Evolutionary conservation across 2,888 invertebrate species (phyloP), one percentile per base, ranked within the genome.

Genomic region (Lasioglossum malachurum): DNA sequence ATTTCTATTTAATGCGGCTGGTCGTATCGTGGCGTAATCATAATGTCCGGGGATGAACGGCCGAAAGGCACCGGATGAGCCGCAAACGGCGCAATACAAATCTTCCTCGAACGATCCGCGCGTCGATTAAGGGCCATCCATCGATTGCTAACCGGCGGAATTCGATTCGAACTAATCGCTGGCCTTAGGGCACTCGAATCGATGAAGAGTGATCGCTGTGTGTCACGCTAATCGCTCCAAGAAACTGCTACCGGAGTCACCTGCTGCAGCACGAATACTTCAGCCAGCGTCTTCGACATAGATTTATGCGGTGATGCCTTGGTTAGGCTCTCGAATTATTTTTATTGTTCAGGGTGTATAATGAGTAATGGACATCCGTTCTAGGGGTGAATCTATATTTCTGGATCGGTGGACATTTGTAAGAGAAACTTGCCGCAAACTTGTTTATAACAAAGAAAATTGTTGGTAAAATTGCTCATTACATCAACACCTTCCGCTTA

Each of bases 1-100:
- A 89, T 87, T 89, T 77, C 80, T 69, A 71, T 87, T 89, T 87
- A 89, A 88, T 82, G 84, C 83, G 46, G n/a, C 72, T 35, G 80
- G 38, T 57, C 60, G 85, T 80, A 88, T 80, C 81, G 72, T 49
- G 71, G 60, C 80, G 71, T 81, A 89, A 89, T 86, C 86, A 78
- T 74, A 81, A 88, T 75, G 83, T 75, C 67, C 71, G 71, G 41
- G 71, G 71, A 71, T 71, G 71, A 41, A 71, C 41, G 71, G 71
- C 41, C 71, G 71, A 41, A 71, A 71, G 71, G 71, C 23, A 41
- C 27, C 69, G 57, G 60, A 46, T 19, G 49, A 23, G 35, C 53
- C 60, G 69, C 78, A 41, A 84, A 83, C 78, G 23, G 74, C 38
- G 73, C 78, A 44, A 78, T 71, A 67, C 67, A 44, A 79, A 85